phyloP scores from a whole-genome alignment of 1,140 invertebrate species.

The Eriosoma lanigerum region DNA sequence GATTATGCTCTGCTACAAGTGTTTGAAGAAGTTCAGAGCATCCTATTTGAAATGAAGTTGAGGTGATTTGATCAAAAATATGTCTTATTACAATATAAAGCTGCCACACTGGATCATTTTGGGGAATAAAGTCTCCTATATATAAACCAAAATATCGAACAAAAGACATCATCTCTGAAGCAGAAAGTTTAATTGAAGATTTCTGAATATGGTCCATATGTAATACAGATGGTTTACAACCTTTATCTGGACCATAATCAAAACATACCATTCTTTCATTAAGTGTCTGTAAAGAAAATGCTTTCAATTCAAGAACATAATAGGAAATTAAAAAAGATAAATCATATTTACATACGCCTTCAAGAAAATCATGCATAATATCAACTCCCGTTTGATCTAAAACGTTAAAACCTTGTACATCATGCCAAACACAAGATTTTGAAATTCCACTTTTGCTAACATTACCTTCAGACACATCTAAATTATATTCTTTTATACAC shows the following conservation, averaged over 20 bases:
- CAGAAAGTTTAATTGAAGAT: neutral
- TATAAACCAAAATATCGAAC: no score
- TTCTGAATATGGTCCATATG: neutral
- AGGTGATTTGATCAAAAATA: neutral
- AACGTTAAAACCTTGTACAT: neutral
- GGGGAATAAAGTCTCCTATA: no score
- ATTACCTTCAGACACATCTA: neutral
- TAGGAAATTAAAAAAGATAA: neutral
- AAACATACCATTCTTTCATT: neutral
- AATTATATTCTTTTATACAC: neutral
- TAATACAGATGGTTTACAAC: neutral
- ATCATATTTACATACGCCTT: neutral
- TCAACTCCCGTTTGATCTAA: slow-evolving; percentile 13
- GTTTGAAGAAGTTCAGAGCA: neutral
- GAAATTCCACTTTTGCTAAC: neutral
- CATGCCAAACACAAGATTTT: neutral
- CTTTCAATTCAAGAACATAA: neutral
- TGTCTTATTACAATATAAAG: no score
- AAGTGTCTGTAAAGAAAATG: neutral
- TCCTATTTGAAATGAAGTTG: neutral
- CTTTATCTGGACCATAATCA: slow-evolving; percentile 1
- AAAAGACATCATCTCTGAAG: neutral
- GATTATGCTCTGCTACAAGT: neutral
- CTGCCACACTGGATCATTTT: no score
- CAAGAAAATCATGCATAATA: neutral